Evolutionary conservation across 2,113 vertebrate genomes (phyloP).

Genomic region (Desmodus rotundus): DNA sequence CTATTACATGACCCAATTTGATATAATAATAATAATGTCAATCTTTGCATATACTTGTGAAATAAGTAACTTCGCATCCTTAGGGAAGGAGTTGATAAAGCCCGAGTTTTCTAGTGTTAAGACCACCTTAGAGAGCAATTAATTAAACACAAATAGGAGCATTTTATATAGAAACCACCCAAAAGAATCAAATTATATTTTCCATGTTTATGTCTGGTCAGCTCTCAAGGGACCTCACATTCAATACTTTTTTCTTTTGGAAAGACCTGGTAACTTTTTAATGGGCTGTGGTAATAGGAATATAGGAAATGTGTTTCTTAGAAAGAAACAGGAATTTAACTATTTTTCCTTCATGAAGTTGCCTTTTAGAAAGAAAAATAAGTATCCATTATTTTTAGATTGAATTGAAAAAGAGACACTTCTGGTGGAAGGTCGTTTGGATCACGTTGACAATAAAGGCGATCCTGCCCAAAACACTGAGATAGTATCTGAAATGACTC

Average conservation of each 20-base stretch:
- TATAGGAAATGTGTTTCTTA: conserved; percentile 22
- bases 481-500: background rate
- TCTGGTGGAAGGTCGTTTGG: background rate
- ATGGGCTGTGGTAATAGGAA: background rate
- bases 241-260: background rate
- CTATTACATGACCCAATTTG: conserved; percentile 49
- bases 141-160: conserved; percentile 51
- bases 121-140: conserved; percentile 38
- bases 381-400: background rate
- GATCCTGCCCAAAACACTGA: background rate
- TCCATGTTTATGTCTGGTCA: conserved; percentile 13
- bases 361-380: background rate
- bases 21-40: conserved; percentile 46
- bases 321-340: background rate
- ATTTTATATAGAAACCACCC: conserved; percentile 22
- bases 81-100: conserved; percentile 14
- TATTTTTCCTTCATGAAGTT: conserved; percentile 21
- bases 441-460: background rate
- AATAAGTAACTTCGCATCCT: conserved; percentile 39
- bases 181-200: conserved; percentile 25
- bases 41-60: conserved; percentile 38
- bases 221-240: background rate
- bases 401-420: conserved; percentile 1
- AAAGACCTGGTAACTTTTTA: conserved; percentile 33
- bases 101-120: conserved; percentile 34